Conservation (phyloP, 1,140 invertebrate species). For the Zaprionus tsacasi region DNA sequence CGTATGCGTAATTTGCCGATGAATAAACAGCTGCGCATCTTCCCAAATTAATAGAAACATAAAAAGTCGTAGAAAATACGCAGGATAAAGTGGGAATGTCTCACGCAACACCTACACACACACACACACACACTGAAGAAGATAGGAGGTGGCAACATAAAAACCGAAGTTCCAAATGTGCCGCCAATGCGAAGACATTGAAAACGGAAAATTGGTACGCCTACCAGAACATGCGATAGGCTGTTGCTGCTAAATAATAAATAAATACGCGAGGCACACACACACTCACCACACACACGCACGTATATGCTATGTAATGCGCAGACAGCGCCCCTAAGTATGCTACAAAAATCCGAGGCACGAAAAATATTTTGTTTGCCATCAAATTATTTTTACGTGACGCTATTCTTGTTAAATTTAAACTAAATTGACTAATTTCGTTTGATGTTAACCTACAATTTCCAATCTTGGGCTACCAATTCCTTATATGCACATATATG, state of each 20-base stretch:
- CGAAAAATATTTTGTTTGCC: slow-evolving; percentile 2
- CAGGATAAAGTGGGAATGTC: slow-evolving; percentile 11
- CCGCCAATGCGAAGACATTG: slow-evolving; percentile 64
- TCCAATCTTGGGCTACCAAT: neutral
- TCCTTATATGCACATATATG: neutral
- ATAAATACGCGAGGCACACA: slow-evolving; percentile 53
- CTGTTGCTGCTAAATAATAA: slow-evolving; percentile 65
- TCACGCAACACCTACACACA: slow-evolving; percentile 8
- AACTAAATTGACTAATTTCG: slow-evolving; percentile 10
- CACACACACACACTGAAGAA: slow-evolving; percentile 13
- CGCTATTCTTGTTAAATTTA: neutral
- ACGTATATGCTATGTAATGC: slow-evolving; percentile 27
- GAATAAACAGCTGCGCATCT: slow-evolving; percentile 42
- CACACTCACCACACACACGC: neutral
- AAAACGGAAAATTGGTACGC: slow-evolving; percentile 54
- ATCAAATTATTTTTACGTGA: slow-evolving; percentile 22
- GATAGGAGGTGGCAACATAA: slow-evolving; percentile 15
- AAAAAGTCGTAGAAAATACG: slow-evolving; percentile 11
- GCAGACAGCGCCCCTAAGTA: slow-evolving; percentile 31
- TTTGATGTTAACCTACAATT: neutral
- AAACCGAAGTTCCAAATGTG: slow-evolving; percentile 45
- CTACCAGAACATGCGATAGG: slow-evolving; percentile 61
- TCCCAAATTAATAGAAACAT: slow-evolving; percentile 41
- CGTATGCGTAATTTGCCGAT: slow-evolving; percentile 31
- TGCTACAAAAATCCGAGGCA: slow-evolving; percentile 27